phyloP scores from a whole-genome alignment of 2,888 invertebrate species.

The Tetragnatha montana region DNA sequence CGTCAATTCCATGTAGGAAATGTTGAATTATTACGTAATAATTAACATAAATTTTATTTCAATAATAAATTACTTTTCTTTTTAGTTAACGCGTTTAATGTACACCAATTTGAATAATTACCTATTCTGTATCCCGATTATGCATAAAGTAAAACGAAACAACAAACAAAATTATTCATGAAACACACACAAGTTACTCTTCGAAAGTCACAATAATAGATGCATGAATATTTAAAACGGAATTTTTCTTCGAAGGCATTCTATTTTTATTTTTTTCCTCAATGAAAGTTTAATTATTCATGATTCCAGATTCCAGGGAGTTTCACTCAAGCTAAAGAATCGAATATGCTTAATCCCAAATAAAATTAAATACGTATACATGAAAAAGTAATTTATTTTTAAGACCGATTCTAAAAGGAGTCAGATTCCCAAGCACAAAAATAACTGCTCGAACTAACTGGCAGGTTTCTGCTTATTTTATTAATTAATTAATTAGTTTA shows the following conservation, averaged over 20 bases:
- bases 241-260: neutral
- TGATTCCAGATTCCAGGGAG: neutral
- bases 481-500: conserved; percentile 20
- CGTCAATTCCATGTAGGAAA: too few relatives aligned
- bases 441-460: conserved; percentile 22
- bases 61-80: too few relatives aligned
- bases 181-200: too few relatives aligned
- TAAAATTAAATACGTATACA: neutral
- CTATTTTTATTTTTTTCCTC: neutral
- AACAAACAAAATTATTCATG: too few relatives aligned
- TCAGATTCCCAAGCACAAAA: neutral
- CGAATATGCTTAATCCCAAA: neutral
- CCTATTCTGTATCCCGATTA: too few relatives aligned
- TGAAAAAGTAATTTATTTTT: neutral
- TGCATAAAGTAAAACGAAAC: too few relatives aligned
- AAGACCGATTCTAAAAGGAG: neutral
- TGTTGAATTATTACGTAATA: too few relatives aligned
- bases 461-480: conserved; percentile 23
- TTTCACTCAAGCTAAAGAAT: neutral
- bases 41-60: too few relatives aligned
- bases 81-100: too few relatives aligned
- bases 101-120: too few relatives aligned
- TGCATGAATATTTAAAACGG: neutral
- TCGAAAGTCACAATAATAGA: neutral
- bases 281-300: neutral